These are phyloP conservation scores for Lepidocyrtoides sp. DNA, from an alignment of 2,888 invertebrate genomes.

Conservation along the genomic window DNA sequence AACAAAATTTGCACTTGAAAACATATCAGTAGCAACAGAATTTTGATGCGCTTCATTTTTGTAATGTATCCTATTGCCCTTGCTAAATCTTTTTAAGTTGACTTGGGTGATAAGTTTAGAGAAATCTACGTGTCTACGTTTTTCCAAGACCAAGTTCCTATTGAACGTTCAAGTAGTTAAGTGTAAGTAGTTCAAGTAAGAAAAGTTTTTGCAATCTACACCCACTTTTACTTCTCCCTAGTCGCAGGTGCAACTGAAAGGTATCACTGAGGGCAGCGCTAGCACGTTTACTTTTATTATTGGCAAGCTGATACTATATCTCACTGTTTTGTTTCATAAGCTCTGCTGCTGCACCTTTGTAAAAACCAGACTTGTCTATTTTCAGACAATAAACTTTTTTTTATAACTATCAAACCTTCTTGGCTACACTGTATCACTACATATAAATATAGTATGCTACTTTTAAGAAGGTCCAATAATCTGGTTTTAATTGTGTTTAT, in stretches of 20 bases:
- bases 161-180: background rate
- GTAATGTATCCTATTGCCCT: background rate
- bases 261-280: no score
- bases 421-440: no score
- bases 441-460: no score
- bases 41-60: background rate
- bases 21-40: background rate
- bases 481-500: background rate
- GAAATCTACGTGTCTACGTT: background rate
- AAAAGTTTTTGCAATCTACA: background rate
- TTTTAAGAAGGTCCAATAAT: no score
- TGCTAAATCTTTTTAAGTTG: background rate
- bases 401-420: no score
- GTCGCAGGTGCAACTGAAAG: no score
- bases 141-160: background rate
- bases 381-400: no score
- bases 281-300: no score
- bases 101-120: background rate
- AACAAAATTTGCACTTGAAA: background rate
- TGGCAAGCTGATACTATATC: no score
- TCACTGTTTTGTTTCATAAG: no score
- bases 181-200: background rate
- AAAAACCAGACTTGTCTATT: no score
- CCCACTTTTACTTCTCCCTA: background rate
- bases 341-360: no score